A percentile compares a stretch with the other conserved stretches of the same genome.
These are phyloP conservation scores for Thunnus maccoyii DNA, from an alignment of 2,113 vertebrate genomes.

Conservation along the genomic window DNA sequence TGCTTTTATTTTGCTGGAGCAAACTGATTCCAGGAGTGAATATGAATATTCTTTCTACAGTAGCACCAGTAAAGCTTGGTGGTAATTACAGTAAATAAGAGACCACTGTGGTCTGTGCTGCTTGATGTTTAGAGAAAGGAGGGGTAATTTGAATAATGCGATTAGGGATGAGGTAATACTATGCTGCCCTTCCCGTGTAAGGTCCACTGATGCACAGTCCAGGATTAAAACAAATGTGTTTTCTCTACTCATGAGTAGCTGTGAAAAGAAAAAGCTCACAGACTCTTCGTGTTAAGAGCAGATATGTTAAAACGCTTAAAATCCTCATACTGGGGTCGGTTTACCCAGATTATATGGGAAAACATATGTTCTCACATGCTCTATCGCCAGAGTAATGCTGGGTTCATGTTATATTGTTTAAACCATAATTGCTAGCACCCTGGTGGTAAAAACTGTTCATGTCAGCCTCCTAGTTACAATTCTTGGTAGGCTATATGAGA, in stretches of 20 bases:
- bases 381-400: too few relatives aligned
- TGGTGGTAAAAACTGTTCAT: too few relatives aligned
- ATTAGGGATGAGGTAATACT: constrained; percentile 27
- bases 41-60: not conserved
- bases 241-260: constrained; percentile 5
- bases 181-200: constrained; percentile 1
- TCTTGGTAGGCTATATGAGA: too few relatives aligned
- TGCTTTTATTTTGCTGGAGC: not conserved
- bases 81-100: not conserved
- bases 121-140: not conserved
- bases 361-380: too few relatives aligned
- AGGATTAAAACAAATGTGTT: constrained; percentile 32
- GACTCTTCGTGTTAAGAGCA: not conserved
- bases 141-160: constrained; percentile 22
- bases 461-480: too few relatives aligned
- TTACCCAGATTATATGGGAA: not conserved
- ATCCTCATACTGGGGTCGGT: not conserved
- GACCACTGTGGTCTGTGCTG: not conserved
- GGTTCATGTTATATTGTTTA: too few relatives aligned
- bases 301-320: constrained; percentile 10
- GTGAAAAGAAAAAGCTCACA: constrained; percentile 13
- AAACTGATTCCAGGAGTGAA: not conserved
- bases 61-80: not conserved
- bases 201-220: not conserved
- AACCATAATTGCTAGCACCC: too few relatives aligned